Evolutionary conservation across 2,888 invertebrate genomes (phyloP), one percentile per base, ranked within the genome.

Genomic region (Ormyrus pomaceus): DNA sequence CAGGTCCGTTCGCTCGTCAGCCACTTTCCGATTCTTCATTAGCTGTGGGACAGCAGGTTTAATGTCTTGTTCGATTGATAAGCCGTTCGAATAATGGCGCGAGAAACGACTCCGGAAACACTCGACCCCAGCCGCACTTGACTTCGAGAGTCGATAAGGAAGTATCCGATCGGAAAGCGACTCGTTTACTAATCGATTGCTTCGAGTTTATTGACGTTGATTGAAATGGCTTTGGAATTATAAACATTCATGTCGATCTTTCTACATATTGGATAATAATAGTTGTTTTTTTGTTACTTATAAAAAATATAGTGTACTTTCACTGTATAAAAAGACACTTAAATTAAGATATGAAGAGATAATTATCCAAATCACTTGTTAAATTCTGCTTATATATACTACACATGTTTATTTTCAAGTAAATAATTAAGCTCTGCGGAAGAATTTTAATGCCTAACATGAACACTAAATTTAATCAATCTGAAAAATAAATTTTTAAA

Each of bases 61-160:
- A 84, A 83, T 76, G 83, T 72, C 83, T 83, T 83, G 83, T 84
- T 76, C 62, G 34, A 62, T 61, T 70, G 82, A 83, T 84, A 83
- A 82, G 79, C 8, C 73, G 53, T 48, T 66, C 65, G 69, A 82
- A 82, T 83, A 83, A 83, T 82, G 82, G 75, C 75, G 77, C 34
- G 72, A 58, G 46, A 73, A 73, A 83, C 76, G 79, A 82, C 79
- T 82, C 80, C 75, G 68, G 65, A 78, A 82, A 82, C 79, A 79
- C 79, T 80, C 77, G 50, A 19, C 19, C 19, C 19, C 19, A 19
- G 19, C 19, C 19, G 19, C 19, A 19, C 19, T 19, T 1, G 19
- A 19, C 19, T 19, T 19, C 19, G 19, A 19, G 19, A 19, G 19
- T 19, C 19, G 19, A 19, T 19, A 19, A 19, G 19, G 19, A 19